A percentile compares a stretch with the other conserved stretches of the same genome.
Conservation (phyloP, 2,888 invertebrate genomes). For the Sialis fuliginosa region DNA sequence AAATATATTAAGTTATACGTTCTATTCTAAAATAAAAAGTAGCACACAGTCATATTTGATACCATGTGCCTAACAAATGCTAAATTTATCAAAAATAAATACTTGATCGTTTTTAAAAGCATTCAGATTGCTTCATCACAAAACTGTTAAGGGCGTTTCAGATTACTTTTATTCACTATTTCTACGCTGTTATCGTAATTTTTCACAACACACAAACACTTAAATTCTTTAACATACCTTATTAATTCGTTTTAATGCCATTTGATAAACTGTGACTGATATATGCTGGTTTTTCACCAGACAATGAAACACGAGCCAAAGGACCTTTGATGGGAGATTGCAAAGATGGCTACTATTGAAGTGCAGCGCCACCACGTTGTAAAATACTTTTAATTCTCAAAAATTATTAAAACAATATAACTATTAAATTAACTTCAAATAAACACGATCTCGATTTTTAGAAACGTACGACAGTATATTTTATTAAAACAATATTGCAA, state of each 20-base stretch:
- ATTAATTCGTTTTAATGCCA: slow-evolving; percentile 96
- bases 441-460: neutral
- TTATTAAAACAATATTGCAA: neutral
- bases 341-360: slow-evolving; percentile 72
- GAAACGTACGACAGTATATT: neutral
- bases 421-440: neutral
- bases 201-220: slow-evolving; percentile 8
- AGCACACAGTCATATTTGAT: too few relatives aligned
- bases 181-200: slow-evolving; percentile 10
- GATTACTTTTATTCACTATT: slow-evolving; percentile 11
- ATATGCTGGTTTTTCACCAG: slow-evolving; percentile 61
- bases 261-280: slow-evolving; percentile 52
- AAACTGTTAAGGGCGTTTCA: slow-evolving; percentile 35
- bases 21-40: too few relatives aligned
- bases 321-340: slow-evolving; percentile 74
- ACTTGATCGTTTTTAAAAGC: slow-evolving; percentile 28
- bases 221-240: slow-evolving; percentile 51
- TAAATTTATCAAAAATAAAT: too few relatives aligned
- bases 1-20: too few relatives aligned
- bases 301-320: slow-evolving; percentile 67
- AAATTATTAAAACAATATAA: neutral
- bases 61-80: too few relatives aligned
- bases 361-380: slow-evolving; percentile 56
- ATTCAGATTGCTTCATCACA: slow-evolving; percentile 48
- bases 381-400: slow-evolving; percentile 24